Evolutionary conservation across 2,113 vertebrate species (phyloP).

Genomic region (Leptobrachium ailaonicum): DNA sequence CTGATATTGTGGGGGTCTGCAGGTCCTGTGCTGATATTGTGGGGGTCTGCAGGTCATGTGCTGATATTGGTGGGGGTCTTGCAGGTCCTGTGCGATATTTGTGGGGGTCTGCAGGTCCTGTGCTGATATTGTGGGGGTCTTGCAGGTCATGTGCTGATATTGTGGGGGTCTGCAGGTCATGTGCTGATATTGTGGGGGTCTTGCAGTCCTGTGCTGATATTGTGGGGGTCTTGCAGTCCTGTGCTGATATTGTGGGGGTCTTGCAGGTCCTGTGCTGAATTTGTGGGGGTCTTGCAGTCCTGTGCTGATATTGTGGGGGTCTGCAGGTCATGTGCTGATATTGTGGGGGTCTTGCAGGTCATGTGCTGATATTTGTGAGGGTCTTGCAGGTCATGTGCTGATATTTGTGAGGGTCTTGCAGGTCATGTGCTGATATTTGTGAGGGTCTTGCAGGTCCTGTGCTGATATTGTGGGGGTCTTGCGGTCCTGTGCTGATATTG

Average conservation of each 20-base stretch:
- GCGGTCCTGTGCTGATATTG: neutral
- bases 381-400: neutral
- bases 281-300: constrained; percentile 52
- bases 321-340: constrained; percentile 71
- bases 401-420: neutral
- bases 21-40: neutral
- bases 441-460: constrained; percentile 63
- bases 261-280: neutral
- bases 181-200: constrained; percentile 55
- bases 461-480: constrained; percentile 53
- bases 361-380: neutral
- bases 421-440: neutral
- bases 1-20: neutral
- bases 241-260: neutral
- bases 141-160: neutral
- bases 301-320: no score
- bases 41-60: constrained; percentile 65
- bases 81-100: neutral
- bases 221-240: neutral
- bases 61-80: constrained; percentile 50
- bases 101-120: neutral
- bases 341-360: no score
- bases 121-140: neutral
- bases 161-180: constrained; percentile 61
- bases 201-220: neutral